phyloP scores from a whole-genome alignment of 2,113 vertebrate genomes.

The Ceuthmochares aereus region DNA sequence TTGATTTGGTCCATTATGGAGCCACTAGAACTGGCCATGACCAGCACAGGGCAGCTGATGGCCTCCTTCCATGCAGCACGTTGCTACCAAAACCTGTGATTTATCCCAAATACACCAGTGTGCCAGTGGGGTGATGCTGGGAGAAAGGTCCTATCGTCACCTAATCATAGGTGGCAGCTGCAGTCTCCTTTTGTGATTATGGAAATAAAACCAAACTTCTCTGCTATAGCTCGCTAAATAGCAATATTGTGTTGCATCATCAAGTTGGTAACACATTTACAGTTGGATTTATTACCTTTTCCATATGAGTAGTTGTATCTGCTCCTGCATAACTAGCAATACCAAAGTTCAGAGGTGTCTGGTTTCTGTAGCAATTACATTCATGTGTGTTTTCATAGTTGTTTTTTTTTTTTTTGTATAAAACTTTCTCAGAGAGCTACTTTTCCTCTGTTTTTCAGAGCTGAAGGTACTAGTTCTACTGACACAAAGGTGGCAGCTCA shows the following conservation, averaged over 20 bases:
- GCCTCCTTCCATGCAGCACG: neutral
- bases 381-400: neutral
- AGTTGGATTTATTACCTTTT: neutral
- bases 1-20: neutral
- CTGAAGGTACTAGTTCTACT: neutral
- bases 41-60: neutral
- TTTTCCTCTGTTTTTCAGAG: constrained; percentile 10
- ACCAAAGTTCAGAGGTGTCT: neutral
- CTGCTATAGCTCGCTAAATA: neutral
- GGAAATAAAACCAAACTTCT: neutral
- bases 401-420: neutral
- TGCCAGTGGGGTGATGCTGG: neutral
- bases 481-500: neutral
- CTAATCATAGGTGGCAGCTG: neutral
- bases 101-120: neutral
- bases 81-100: neutral
- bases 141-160: neutral
- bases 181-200: neutral
- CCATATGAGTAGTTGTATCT: neutral
- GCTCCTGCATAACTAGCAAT: neutral
- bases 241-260: neutral
- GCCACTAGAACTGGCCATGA: neutral
- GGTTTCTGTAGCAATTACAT: neutral
- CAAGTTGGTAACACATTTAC: neutral
- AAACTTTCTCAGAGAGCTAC: neutral